Evolutionary conservation across 2,888 invertebrate species (phyloP).

Genomic region (Luperina testacea): DNA sequence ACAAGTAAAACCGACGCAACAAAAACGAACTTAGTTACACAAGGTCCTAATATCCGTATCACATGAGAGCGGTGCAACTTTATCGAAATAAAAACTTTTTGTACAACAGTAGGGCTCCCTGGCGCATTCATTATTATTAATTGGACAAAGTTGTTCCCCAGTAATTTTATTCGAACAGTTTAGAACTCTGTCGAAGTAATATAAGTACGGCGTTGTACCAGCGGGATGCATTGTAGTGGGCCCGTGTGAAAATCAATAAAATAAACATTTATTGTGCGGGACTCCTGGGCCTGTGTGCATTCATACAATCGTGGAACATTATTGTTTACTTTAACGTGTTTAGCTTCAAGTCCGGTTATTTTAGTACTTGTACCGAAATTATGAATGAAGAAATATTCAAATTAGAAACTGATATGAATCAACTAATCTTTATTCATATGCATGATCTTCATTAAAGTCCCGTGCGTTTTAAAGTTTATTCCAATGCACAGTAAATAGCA

Average conservation of each 20-base stretch:
- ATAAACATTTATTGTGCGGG: constrained; percentile 85
- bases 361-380: constrained; percentile 6
- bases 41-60: constrained; percentile 79
- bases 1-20: constrained; percentile 76
- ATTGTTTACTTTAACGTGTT: constrained; percentile 49
- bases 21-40: constrained; percentile 72
- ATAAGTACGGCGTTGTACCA: constrained; percentile 69
- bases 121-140: constrained; percentile 86
- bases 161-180: constrained; percentile 80
- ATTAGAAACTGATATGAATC: constrained; percentile 38
- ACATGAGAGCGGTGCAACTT: constrained; percentile 80
- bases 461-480: constrained; percentile 26
- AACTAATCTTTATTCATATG: constrained; percentile 46
- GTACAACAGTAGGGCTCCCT: constrained; percentile 80
- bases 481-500: constrained; percentile 11
- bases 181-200: constrained; percentile 81
- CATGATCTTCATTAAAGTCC: constrained; percentile 19
- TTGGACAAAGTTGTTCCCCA: constrained; percentile 84
- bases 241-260: constrained; percentile 89
- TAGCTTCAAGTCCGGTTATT: constrained; percentile 24
- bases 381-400: constrained; percentile 48
- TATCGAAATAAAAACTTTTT: constrained; percentile 84
- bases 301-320: constrained; percentile 49
- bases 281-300: constrained; percentile 67
- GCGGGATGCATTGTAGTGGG: constrained; percentile 79